A percentile compares a stretch with the other conserved stretches of the same genome.
These are phyloP conservation scores for Gymnocypris eckloni DNA, from an alignment of 2,797 vertebrate species.

Conservation along the genomic window DNA sequence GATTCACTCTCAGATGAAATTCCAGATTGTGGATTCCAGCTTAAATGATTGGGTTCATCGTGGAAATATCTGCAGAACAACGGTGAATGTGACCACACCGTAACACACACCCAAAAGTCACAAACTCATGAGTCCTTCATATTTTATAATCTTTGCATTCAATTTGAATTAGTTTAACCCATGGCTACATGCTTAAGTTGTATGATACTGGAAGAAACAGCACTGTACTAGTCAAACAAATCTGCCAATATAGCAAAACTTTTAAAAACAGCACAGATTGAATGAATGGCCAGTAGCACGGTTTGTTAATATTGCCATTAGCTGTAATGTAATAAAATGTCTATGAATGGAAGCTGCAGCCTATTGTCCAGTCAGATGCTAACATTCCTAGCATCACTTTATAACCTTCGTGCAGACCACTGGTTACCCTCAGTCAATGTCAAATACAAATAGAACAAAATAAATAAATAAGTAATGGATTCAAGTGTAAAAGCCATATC, in stretches of 20 bases:
- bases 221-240: background rate
- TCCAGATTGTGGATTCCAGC: background rate
- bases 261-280: background rate
- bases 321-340: background rate
- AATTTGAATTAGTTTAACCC: background rate
- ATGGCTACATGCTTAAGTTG: background rate
- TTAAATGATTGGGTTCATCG: background rate
- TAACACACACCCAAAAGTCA: background rate
- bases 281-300: background rate
- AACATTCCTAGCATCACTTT: background rate
- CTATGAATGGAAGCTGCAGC: background rate
- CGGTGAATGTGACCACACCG: background rate
- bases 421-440: slow-evolving; percentile 18
- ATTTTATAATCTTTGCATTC: background rate
- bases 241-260: background rate
- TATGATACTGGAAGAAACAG: background rate
- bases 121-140: background rate
- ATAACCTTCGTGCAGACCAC: background rate
- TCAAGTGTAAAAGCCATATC: slow-evolving; percentile 20
- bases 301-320: slow-evolving; percentile 1
- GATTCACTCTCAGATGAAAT: background rate
- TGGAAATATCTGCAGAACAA: background rate
- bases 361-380: background rate
- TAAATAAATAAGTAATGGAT: slow-evolving; percentile 35
- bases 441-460: slow-evolving; percentile 4